These are phyloP conservation scores for Anolis carolinensis DNA, from an alignment of 2,113 vertebrate genomes.

Conservation along the genomic window DNA sequence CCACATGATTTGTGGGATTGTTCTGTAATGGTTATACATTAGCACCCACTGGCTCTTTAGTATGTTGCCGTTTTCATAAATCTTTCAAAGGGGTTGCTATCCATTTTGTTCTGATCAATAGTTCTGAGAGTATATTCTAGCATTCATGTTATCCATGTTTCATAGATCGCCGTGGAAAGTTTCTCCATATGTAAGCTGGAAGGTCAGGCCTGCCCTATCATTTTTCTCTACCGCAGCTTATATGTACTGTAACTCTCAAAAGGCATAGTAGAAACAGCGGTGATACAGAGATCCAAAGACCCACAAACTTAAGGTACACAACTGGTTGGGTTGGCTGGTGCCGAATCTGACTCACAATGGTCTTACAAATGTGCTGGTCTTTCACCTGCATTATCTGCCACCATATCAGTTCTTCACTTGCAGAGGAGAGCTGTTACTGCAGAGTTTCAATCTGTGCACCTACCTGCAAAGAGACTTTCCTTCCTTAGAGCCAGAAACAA, in stretches of 20 bases:
- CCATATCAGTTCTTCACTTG: background rate
- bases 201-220: background rate
- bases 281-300: no score
- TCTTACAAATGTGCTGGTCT: background rate
- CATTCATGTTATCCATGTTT: background rate
- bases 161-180: background rate
- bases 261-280: no score
- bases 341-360: background rate
- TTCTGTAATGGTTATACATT: constrained; percentile 3
- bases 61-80: background rate
- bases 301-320: background rate
- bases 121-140: background rate
- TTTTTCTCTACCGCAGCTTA: background rate
- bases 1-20: constrained; percentile 9
- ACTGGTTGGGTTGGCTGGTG: background rate
- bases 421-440: background rate
- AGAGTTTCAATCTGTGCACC: background rate
- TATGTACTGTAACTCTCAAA: no score
- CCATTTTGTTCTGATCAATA: background rate
- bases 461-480: no score
- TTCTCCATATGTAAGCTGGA: background rate
- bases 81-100: background rate
- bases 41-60: background rate
- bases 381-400: background rate
- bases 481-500: background rate